A percentile compares a stretch with the other conserved stretches of the same genome.
Conservation (phyloP, 2,797 vertebrate genomes). For the Aselliscus stoliczkanus region DNA sequence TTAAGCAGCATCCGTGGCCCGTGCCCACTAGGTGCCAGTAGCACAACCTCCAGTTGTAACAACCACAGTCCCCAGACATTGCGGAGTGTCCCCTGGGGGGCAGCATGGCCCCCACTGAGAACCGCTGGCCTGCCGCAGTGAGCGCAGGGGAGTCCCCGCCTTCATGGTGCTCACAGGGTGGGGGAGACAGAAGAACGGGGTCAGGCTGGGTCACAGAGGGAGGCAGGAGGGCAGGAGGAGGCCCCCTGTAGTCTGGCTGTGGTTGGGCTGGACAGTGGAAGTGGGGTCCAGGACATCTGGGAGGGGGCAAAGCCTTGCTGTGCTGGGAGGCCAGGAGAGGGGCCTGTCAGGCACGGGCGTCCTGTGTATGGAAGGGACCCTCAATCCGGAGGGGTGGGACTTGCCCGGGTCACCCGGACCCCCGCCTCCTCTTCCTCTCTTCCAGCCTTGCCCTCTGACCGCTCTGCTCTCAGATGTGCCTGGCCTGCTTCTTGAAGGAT, state of each 20-base stretch:
- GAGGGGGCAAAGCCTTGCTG: not conserved
- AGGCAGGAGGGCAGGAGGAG: not conserved
- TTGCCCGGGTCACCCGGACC: not conserved
- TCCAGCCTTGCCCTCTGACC: rapidly evolving
- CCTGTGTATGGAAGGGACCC: rapidly evolving
- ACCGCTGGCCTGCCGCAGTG: rapidly evolving
- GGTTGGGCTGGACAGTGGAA: no score
- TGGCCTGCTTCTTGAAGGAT: not conserved
- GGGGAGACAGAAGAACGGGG: rapidly evolving
- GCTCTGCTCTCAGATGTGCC: not conserved
- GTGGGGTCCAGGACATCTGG: rapidly evolving
- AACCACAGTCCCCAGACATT: rapidly evolving
- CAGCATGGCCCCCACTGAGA: not conserved
- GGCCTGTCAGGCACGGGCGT: not conserved
- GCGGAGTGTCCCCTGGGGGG: not conserved
- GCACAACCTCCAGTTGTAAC: rapidly evolving
- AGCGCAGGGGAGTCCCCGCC: rapidly evolving
- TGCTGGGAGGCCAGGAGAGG: not conserved
- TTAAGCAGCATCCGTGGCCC: rapidly evolving
- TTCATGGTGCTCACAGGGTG: not conserved
- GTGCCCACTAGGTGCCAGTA: rapidly evolving
- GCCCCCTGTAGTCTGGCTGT: not conserved
- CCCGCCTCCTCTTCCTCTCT: not conserved
- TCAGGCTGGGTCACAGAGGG: not conserved
- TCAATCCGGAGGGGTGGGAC: rapidly evolving